These are phyloP conservation scores for Halcyon leucocephala DNA, from an alignment of 2,797 vertebrate species.

Conservation along the genomic window DNA sequence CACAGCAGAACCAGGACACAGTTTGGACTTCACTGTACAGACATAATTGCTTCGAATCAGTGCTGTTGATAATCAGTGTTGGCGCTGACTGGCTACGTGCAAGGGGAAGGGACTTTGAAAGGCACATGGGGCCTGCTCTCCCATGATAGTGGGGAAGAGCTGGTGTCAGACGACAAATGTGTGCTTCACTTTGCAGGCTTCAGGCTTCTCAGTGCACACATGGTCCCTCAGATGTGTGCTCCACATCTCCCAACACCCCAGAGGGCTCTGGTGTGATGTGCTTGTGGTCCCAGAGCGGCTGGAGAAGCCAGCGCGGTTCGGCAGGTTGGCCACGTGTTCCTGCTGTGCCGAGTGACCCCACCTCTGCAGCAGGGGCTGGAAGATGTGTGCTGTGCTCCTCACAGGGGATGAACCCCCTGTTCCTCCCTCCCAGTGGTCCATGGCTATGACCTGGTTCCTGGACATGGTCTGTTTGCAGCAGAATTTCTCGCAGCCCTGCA, in stretches of 20 bases:
- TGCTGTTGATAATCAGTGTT: conserved; percentile 15
- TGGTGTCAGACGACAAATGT: neutral
- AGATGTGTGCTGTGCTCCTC: neutral
- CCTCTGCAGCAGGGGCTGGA: neutral
- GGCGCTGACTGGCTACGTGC: conserved; percentile 38
- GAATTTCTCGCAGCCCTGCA: neutral
- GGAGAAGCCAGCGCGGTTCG: fast-evolving
- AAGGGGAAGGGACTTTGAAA: conserved; percentile 49
- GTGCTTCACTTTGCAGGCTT: neutral
- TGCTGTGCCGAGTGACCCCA: neutral
- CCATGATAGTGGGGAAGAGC: neutral
- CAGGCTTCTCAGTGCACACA: neutral
- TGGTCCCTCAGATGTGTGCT: fast-evolving
- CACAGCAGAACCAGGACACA: conserved; percentile 33
- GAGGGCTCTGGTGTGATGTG: neutral
- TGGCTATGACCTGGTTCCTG: neutral
- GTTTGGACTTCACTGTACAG: conserved; percentile 61
- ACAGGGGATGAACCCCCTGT: neutral
- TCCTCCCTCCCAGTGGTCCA: neutral
- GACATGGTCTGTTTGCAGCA: neutral
- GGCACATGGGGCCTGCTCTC: neutral
- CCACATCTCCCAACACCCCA: fast-evolving
- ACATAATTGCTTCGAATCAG: neutral
- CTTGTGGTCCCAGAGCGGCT: fast-evolving
- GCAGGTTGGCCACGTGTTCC: neutral